phyloP scores from a whole-genome alignment of 1,140 invertebrate species.

The Polyergus mexicanus region DNA sequence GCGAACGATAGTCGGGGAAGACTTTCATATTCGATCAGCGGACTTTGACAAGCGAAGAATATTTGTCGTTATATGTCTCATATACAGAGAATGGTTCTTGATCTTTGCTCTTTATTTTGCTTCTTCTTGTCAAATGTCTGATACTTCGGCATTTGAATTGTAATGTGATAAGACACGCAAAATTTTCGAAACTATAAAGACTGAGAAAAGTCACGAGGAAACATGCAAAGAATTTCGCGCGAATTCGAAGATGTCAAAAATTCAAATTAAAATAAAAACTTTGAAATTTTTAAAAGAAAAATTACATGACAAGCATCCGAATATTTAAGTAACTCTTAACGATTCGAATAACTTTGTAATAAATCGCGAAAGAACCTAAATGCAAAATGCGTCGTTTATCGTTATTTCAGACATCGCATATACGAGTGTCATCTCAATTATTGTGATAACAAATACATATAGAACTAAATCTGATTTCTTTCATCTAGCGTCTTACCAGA shows the following conservation, averaged over 20 bases:
- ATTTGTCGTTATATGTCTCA: conserved; percentile 37
- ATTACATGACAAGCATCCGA: background rate
- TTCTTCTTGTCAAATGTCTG: conserved; percentile 7
- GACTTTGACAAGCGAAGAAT: conserved; percentile 33
- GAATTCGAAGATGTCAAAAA: background rate
- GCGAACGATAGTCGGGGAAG: conserved; percentile 40
- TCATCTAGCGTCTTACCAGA: background rate
- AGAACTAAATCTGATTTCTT: conserved; percentile 34
- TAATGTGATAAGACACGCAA: background rate
- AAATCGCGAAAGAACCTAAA: background rate
- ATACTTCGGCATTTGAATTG: conserved; percentile 7
- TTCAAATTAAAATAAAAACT: background rate
- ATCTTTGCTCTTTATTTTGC: background rate
- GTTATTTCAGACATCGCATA: background rate
- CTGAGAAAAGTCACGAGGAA: background rate
- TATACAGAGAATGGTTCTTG: background rate
- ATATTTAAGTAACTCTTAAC: background rate
- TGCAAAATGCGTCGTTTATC: background rate
- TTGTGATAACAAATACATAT: background rate
- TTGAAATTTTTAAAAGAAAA: too few species aligned
- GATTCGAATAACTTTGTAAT: conserved; percentile 1
- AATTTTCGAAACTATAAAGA: background rate
- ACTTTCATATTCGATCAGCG: conserved; percentile 32
- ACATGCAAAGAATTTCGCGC: background rate
- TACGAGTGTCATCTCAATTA: background rate